Conservation (phyloP, 2,113 vertebrate species). For the Leptocoma aspasia region DNA sequence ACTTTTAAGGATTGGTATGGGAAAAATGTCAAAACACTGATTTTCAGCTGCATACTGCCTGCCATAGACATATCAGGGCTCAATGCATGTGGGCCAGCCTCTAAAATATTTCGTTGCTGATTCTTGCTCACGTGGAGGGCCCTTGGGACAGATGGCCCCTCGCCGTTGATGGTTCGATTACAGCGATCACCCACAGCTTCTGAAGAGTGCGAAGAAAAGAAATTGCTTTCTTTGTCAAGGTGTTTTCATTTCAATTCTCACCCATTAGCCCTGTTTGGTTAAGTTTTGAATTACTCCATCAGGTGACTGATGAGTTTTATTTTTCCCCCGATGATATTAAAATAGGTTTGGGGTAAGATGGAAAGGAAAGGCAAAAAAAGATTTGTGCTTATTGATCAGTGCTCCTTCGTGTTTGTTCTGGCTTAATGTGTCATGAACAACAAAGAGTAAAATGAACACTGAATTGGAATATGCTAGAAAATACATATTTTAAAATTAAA, state of each 20-base stretch:
- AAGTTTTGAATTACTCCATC: constrained; percentile 77
- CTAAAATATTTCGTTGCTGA: constrained; percentile 63
- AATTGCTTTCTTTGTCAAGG: constrained; percentile 88
- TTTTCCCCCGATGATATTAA: constrained; percentile 64
- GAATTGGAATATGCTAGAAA: not conserved
- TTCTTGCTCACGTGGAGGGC: constrained; percentile 76
- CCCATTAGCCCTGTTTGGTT: constrained; percentile 88
- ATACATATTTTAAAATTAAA: not conserved
- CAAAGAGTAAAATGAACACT: not conserved
- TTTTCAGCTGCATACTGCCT: constrained; percentile 74
- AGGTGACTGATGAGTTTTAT: constrained; percentile 77
- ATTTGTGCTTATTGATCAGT: constrained; percentile 37
- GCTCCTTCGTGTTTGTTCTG: constrained; percentile 4
- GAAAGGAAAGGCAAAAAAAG: constrained; percentile 11
- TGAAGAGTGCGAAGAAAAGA: constrained; percentile 85
- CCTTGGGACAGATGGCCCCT: constrained; percentile 80
- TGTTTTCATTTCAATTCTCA: constrained; percentile 99
- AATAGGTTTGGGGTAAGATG: constrained; percentile 57
- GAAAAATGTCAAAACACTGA: constrained; percentile 83
- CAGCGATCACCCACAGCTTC: constrained; percentile 78
- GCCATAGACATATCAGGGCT: constrained; percentile 50
- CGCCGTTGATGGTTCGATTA: constrained; percentile 75
- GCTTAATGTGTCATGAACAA: not conserved
- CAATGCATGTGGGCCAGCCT: constrained; percentile 59
- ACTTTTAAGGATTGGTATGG: constrained; percentile 79